These are phyloP conservation scores for Taphrorychus bicolor DNA, from an alignment of 2,888 invertebrate species.

Conservation along the genomic window DNA sequence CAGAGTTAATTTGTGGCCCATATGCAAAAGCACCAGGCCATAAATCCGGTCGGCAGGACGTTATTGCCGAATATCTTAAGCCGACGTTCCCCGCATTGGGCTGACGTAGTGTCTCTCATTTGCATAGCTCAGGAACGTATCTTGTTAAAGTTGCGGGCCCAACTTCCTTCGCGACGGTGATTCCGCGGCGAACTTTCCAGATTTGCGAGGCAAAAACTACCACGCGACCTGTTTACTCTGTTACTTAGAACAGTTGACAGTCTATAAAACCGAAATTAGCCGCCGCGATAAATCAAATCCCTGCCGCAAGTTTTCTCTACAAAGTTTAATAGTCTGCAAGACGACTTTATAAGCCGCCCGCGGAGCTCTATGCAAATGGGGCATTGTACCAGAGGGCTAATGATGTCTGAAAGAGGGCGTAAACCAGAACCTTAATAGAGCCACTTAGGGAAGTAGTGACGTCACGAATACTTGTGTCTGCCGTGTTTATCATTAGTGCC, in stretches of 20 bases:
- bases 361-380: background rate
- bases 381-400: background rate
- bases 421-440: background rate
- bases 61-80: slow-evolving; percentile 22
- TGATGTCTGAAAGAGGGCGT: background rate
- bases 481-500: too few relatives aligned
- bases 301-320: background rate
- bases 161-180: slow-evolving; percentile 5
- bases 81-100: slow-evolving; percentile 11
- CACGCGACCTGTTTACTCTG: background rate
- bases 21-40: background rate
- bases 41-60: slow-evolving; percentile 9
- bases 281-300: background rate
- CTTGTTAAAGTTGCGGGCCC: slow-evolving; percentile 19
- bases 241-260: background rate
- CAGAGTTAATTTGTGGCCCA: background rate
- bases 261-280: background rate
- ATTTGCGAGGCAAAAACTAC: slow-evolving; percentile 2
- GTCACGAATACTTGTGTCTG: too few relatives aligned
- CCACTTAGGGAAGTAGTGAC: background rate
- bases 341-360: background rate
- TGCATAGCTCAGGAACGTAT: slow-evolving; percentile 20
- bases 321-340: background rate
- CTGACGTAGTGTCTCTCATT: slow-evolving; percentile 20
- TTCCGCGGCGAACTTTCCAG: background rate